Percentiles rank a stretch among this genome's conserved stretches.
These are phyloP conservation scores for Mastomys natalensis DNA, from an alignment of 2,113 vertebrate species.

Conservation along the genomic window DNA sequence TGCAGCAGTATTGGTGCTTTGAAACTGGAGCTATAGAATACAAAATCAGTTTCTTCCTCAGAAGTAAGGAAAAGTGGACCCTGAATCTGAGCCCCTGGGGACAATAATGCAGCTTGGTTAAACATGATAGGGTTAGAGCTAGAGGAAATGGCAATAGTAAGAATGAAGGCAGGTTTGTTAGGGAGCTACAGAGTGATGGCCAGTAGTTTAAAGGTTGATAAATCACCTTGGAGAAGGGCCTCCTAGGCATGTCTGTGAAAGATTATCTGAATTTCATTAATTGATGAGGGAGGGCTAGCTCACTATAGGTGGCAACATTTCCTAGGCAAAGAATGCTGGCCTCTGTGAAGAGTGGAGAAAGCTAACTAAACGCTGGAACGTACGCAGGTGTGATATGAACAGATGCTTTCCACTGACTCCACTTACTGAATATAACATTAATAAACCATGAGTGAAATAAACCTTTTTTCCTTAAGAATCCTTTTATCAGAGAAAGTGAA, in stretches of 20 bases:
- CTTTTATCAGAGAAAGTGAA: neutral
- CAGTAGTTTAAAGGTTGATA: neutral
- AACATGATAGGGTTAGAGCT: neutral
- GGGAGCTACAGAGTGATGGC: neutral
- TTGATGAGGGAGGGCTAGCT: neutral
- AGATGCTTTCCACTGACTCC: neutral
- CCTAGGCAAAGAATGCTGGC: neutral
- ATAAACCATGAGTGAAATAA: neutral
- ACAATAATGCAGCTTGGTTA: neutral
- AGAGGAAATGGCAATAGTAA: neutral
- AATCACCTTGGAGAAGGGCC: neutral
- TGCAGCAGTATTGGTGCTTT: neutral
- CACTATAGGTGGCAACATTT: no score
- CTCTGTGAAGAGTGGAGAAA: neutral
- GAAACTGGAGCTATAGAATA: slow-evolving; percentile 11
- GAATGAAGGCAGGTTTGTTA: neutral
- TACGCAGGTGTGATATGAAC: neutral
- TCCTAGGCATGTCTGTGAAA: neutral
- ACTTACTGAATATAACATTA: no score
- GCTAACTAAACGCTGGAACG: neutral
- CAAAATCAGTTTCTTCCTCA: slow-evolving; percentile 14
- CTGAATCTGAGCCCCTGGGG: neutral
- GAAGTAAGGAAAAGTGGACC: neutral
- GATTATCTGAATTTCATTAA: neutral
- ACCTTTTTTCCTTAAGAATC: neutral